Conservation (phyloP, 2,797 vertebrate species). For the Ambastaia sidthimunki region DNA sequence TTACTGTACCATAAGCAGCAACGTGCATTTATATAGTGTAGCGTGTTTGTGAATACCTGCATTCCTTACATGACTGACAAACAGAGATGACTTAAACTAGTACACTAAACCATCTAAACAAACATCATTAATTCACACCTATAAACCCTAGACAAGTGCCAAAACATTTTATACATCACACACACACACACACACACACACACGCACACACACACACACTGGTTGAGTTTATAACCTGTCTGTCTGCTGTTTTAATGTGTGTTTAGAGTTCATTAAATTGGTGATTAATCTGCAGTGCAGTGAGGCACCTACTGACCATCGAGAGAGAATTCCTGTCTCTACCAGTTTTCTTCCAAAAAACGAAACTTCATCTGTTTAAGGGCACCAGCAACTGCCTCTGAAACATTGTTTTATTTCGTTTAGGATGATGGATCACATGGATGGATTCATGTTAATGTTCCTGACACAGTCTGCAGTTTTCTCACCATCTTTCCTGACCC, state of each 20-base stretch:
- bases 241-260: slow-evolving; percentile 77
- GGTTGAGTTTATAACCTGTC: slow-evolving; percentile 79
- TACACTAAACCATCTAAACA: background rate
- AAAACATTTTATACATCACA: background rate
- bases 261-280: slow-evolving; percentile 80
- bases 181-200: slow-evolving; percentile 61
- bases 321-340: slow-evolving; percentile 38
- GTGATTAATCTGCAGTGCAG: slow-evolving; percentile 80
- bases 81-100: background rate
- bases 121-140: background rate
- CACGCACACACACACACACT: slow-evolving; percentile 66
- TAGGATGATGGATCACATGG: too few species aligned
- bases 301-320: slow-evolving; percentile 59
- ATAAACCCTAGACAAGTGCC: slow-evolving; percentile 28
- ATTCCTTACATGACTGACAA: background rate
- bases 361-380: too few species aligned
- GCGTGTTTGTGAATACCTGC: slow-evolving; percentile 1
- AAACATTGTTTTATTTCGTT: too few species aligned
- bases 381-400: too few species aligned
- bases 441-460: too few species aligned
- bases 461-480: slow-evolving; percentile 1
- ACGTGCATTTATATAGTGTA: background rate
- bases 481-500: slow-evolving; percentile 31
- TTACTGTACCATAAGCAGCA: slow-evolving; percentile 27
- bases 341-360: too few species aligned